Conservation (phyloP, 2,888 invertebrate genomes). For the Harpalus rubripes region DNA sequence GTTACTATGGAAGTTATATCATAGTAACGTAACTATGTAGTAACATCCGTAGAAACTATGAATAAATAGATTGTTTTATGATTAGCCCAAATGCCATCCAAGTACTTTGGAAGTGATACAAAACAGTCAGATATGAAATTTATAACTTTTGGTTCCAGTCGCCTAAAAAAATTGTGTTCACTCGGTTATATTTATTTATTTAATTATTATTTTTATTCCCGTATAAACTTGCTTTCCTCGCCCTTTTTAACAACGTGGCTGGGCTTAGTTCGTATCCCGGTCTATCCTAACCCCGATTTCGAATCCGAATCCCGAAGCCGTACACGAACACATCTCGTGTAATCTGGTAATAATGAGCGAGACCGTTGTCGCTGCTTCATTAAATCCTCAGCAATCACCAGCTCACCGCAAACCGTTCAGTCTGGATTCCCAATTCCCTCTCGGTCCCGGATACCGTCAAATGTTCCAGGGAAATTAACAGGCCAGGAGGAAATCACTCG, state of each 20-base stretch:
- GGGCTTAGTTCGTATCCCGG: slow-evolving; percentile 52
- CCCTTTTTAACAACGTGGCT: slow-evolving; percentile 27
- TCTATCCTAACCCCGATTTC: slow-evolving; percentile 4
- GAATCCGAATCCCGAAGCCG: neutral
- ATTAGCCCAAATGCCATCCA: too few species aligned
- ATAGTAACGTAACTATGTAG: too few species aligned
- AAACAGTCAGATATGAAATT: too few species aligned
- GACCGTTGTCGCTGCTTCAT: slow-evolving; percentile 55
- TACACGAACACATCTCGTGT: slow-evolving; percentile 12
- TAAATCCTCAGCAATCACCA: slow-evolving; percentile 52
- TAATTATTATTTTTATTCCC: neutral
- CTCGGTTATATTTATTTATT: too few species aligned
- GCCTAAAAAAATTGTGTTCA: too few species aligned
- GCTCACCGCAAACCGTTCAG: slow-evolving; percentile 58
- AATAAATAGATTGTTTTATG: too few species aligned
- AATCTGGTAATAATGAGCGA: slow-evolving; percentile 61
- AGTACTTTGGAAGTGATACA: too few species aligned
- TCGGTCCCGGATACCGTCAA: neutral
- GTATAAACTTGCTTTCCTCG: neutral
- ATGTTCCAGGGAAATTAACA: slow-evolving; percentile 28
- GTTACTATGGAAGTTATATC: too few species aligned
- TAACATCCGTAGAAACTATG: too few species aligned
- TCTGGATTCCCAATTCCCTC: slow-evolving; percentile 24
- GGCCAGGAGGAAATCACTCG: slow-evolving; percentile 44
- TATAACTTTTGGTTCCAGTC: too few species aligned